Evolutionary conservation across 2,797 vertebrate species (phyloP).

Genomic region (Eulemur rubriventer): DNA sequence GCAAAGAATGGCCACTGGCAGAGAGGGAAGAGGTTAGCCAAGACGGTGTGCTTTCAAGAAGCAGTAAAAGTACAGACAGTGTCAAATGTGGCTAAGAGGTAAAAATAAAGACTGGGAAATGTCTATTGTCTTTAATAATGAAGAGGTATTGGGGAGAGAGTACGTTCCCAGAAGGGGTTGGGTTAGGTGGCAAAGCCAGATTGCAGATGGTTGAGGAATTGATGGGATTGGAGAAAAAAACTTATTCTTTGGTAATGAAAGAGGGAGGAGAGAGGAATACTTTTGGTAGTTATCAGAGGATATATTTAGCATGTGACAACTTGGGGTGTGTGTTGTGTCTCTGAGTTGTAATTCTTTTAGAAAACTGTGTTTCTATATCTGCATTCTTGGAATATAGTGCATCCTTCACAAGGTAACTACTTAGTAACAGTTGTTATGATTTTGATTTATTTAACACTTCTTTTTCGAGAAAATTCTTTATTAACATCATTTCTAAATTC

Average conservation of each 20-base stretch:
- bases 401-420: not conserved
- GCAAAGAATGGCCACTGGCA: not conserved
- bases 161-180: not conserved
- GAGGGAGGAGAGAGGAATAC: too few relatives aligned
- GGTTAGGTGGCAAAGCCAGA: not conserved
- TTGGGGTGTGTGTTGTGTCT: not conserved
- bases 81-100: not conserved
- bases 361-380: not conserved
- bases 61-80: not conserved
- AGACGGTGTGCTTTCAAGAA: not conserved
- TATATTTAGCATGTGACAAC: not conserved
- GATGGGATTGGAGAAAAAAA: not conserved
- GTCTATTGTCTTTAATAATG: not conserved
- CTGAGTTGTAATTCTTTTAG: not conserved
- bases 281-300: not conserved
- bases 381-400: not conserved
- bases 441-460: conserved; percentile 16
- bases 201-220: not conserved
- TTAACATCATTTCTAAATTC: not conserved
- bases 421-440: not conserved
- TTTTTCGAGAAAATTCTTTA: not conserved
- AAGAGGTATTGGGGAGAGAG: not conserved
- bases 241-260: not conserved
- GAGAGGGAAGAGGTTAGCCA: not conserved
- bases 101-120: conserved; percentile 7